Evolutionary conservation across 2,797 vertebrate species (phyloP), one percentile per base, ranked within the genome.

Genomic region (Rhinogobio ventralis): DNA sequence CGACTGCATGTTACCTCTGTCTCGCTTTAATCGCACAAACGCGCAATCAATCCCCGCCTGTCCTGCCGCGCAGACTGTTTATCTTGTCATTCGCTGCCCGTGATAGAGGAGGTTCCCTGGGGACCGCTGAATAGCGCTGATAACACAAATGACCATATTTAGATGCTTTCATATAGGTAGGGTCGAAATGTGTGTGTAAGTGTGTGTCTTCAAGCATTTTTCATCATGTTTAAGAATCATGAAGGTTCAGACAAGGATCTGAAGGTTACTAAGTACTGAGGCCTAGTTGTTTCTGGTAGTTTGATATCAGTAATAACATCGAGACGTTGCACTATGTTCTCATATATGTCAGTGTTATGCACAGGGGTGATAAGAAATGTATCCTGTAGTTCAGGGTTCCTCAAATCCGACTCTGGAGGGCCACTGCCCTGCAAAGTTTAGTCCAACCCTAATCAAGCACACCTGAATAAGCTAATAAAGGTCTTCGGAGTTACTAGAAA

Each of bases 121-220:
- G 66, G 81, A 33, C 45, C 15, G 53, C 73, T 79, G 84, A 86
- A 81, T 60, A 76, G 66, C 67, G 25, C 71, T 86, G 84, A 88
- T 75, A 83, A 83, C 78, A 80, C 78, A 86, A 83, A 82, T 75
- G 87, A 78, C 80, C 62, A 81, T 81, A 60, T 81, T 85, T 77
- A 77, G 74, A 85, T 83, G 57, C 81, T 45, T 82, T 73, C 67
- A 69, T 71, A 76, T 28, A 30, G 30, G 68, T 83, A 74, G 49
- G n/a, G 42, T 62, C 81, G 11, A 53, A 36, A 36, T 78, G 82
- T 73, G 23, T 69, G 20, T 67, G 79, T 46, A 73, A 69, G 23
- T 81, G 28, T 74, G 60, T 5, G 71, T 71, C 49, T 81, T 66
- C 39, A 82, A 64, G n/a, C 14, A 74, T 55, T 45, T 73, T 55